Base-by-base conservation (phyloP, 2,888 invertebrate species). In the Melolontha melolontha region DNA sequence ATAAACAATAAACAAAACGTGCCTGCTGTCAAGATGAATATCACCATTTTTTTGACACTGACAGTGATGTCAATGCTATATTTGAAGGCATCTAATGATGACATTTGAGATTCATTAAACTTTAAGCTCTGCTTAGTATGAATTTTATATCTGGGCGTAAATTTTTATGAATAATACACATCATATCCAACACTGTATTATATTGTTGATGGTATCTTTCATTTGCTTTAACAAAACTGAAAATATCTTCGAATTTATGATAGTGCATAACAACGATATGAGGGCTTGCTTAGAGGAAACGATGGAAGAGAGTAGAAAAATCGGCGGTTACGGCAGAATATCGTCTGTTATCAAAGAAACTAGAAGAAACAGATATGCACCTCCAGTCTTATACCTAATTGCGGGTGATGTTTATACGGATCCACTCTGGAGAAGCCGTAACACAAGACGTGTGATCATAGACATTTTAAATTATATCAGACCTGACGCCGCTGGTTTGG, bases 321-420 rank as follows among this genome's bases (percentile, higher is more conserved):
- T 91, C 78, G 97, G 96, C 1, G 96, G 96, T 0, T 94, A 96
- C 78, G 92, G 95, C 0, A 88, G 96, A 73, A 88, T 92, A 1
- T 90, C 91, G 5, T 84, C 85, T 44, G 78, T 85, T 29, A 86
- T 93, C 1, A 87, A 90, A 42, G 85, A 89, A 76, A 89, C 88
- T 11, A 85, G 91, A 41, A 72, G 75, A 8, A 88, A 86, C 0
- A 87, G 87, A 1, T 85, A 86, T 17, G 88, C 87, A 41, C 88
- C 86, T 0, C 88, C 90, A 0, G 91, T 92, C 0, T 79, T 97
- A 4, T 95, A 94, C 78, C 85, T 97, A n/a, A 95, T 96, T 79
- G 97, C 95, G 0, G 97, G 97, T 0, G 97, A 97, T 81, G 94
- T 94, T 0, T 97, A 92, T 81, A 94, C 94, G 0, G 97, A 97